Conservation (phyloP, 2,888 invertebrate genomes). For the Didymodactylos carnosus region DNA sequence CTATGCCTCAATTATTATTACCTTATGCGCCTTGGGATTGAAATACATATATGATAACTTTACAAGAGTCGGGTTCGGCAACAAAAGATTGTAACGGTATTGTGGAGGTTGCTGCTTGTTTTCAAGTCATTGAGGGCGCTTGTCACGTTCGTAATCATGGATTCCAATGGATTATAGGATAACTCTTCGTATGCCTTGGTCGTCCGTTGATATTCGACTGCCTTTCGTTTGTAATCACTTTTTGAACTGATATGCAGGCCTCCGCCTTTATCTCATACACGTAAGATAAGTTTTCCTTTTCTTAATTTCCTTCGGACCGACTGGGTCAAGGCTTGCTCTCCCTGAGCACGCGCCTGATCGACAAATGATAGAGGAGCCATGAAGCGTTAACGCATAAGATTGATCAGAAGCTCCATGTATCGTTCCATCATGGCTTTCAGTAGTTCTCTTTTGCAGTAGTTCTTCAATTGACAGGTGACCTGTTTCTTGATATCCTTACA, state of each 20-base stretch:
- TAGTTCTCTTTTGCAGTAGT: not conserved
- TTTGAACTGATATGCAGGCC: not conserved
- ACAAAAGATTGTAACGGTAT: not conserved
- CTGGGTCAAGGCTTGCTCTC: not conserved
- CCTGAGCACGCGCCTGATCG: not conserved
- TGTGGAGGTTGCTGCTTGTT: not conserved
- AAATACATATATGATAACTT: not conserved
- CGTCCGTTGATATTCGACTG: not conserved
- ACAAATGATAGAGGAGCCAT: not conserved
- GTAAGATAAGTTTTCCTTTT: not conserved
- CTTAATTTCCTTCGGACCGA: not conserved
- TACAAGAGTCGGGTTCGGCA: not conserved
- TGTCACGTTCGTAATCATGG: not conserved
- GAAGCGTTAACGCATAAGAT: not conserved
- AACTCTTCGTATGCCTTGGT: not conserved
- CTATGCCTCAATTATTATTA: not conserved
- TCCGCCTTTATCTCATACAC: not conserved
- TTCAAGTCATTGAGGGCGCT: not conserved
- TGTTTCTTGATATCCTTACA: not conserved
- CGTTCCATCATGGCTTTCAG: not conserved
- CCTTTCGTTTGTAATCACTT: not conserved
- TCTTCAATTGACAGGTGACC: not conserved
- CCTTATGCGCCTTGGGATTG: not conserved
- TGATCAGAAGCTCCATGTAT: not conserved
- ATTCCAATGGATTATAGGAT: not conserved